Conservation (phyloP, 2,113 vertebrate genomes). For the Casuarius casuarius region DNA sequence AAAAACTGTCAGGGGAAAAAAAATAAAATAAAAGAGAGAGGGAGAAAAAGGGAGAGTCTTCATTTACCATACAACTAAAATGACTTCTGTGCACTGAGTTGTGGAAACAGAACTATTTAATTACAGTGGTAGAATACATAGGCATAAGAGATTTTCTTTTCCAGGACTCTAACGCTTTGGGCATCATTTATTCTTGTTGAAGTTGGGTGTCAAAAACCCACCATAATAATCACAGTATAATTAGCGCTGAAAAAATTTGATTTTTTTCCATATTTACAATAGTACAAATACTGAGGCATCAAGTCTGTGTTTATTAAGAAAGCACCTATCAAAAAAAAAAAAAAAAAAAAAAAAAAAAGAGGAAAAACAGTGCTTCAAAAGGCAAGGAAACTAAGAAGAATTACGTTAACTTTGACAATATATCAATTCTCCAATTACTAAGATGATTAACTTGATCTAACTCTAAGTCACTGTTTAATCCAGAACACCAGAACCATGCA, state of each 20-base stretch:
- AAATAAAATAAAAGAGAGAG: rapidly evolving
- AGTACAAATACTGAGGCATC: neutral
- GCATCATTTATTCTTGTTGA: neutral
- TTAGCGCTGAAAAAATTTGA: neutral
- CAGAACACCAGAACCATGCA: neutral
- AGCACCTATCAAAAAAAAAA: neutral
- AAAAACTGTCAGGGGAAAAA: neutral
- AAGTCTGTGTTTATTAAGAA: neutral
- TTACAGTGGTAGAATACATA: neutral
- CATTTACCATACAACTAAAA: neutral
- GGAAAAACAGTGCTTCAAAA: neutral
- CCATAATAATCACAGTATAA: neutral
- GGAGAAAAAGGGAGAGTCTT: neutral
- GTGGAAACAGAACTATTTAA: neutral
- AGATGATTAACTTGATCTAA: neutral
- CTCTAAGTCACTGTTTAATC: neutral
- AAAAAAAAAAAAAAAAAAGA: neutral
- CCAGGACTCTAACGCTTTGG: neutral
- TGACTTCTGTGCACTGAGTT: neutral
- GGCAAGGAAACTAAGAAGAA: neutral
- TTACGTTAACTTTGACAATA: neutral
- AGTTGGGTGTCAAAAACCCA: neutral
- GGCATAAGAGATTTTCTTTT: neutral
- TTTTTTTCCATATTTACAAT: neutral
- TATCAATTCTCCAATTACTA: neutral